Conservation (phyloP, 1,140 invertebrate species). For the Subanguina moxae region DNA sequence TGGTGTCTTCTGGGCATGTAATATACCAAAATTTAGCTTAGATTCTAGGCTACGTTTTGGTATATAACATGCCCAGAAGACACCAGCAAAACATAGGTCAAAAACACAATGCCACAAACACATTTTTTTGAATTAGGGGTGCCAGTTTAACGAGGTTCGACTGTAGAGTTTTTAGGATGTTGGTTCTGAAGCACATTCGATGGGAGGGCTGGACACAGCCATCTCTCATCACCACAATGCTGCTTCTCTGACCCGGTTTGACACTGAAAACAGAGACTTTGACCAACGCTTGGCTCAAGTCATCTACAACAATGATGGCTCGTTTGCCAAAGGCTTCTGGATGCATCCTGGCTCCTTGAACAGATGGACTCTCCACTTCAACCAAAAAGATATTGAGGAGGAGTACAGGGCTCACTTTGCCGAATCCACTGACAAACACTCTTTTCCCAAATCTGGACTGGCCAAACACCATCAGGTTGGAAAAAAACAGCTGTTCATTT, state of each 20-base stretch:
- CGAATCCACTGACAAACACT: slow-evolving; percentile 60
- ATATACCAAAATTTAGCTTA: too few species aligned
- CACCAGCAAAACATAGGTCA: too few species aligned
- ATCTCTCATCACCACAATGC: slow-evolving; percentile 59
- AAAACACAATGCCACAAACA: too few species aligned
- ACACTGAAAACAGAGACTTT: slow-evolving; percentile 57
- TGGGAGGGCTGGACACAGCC: slow-evolving; percentile 54
- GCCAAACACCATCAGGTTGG: slow-evolving; percentile 40
- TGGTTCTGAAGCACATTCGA: slow-evolving; percentile 50
- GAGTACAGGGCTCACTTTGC: slow-evolving; percentile 81
- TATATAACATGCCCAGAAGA: too few species aligned
- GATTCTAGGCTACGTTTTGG: too few species aligned
- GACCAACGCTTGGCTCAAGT: slow-evolving; percentile 55
- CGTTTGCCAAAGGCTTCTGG: slow-evolving; percentile 68
- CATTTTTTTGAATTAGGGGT: too few species aligned
- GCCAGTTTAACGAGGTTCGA: too few species aligned
- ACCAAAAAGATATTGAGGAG: slow-evolving; percentile 72
- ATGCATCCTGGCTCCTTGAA: slow-evolving; percentile 80
- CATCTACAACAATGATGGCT: slow-evolving; percentile 39
- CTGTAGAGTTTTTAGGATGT: slow-evolving; percentile 44
- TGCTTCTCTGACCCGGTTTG: slow-evolving; percentile 56
- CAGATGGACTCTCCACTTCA: slow-evolving; percentile 75
- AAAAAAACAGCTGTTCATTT: too few species aligned
- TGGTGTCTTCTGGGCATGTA: too few species aligned
- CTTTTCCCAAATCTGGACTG: slow-evolving; percentile 17